A percentile compares a stretch with the other conserved stretches of the same genome.
These are phyloP conservation scores for Labeo catla DNA, from an alignment of 2,113 vertebrate species.

Conservation along the genomic window DNA sequence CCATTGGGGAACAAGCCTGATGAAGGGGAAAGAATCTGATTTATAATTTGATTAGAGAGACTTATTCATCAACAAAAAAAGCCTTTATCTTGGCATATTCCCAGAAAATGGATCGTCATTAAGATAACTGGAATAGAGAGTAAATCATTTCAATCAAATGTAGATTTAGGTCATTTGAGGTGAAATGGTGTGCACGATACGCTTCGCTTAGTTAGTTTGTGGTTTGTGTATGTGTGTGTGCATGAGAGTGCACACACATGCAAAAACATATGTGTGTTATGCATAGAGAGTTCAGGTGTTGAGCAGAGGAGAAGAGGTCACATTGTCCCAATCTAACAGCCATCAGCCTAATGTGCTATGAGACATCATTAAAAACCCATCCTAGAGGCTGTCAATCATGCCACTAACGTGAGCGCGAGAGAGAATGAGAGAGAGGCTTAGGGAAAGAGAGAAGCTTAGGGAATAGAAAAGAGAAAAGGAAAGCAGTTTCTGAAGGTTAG, in stretches of 20 bases:
- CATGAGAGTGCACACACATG: neutral
- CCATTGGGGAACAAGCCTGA: neutral
- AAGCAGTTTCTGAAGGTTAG: constrained; percentile 37
- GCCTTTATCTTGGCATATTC: neutral
- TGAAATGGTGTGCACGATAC: neutral
- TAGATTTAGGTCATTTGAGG: neutral
- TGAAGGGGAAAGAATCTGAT: neutral
- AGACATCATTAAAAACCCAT: constrained; percentile 52
- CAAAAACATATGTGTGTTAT: constrained; percentile 25
- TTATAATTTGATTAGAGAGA: neutral
- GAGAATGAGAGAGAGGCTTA: constrained; percentile 4
- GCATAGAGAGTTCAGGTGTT: constrained; percentile 8
- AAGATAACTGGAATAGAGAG: constrained; percentile 6
- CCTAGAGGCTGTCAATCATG: constrained; percentile 42
- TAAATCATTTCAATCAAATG: neutral
- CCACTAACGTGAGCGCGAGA: neutral
- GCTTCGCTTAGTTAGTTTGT: neutral
- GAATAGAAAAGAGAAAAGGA: constrained; percentile 35
- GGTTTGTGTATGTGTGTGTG: neutral
- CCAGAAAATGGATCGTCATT: neutral
- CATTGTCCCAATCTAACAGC: constrained; percentile 42
- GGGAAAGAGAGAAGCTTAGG: constrained; percentile 5
- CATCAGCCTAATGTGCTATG: constrained; percentile 51
- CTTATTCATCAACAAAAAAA: neutral
- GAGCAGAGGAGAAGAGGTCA: constrained; percentile 35